phyloP scores from a whole-genome alignment of 2,113 vertebrate species.

The Gambusia holbrooki region DNA sequence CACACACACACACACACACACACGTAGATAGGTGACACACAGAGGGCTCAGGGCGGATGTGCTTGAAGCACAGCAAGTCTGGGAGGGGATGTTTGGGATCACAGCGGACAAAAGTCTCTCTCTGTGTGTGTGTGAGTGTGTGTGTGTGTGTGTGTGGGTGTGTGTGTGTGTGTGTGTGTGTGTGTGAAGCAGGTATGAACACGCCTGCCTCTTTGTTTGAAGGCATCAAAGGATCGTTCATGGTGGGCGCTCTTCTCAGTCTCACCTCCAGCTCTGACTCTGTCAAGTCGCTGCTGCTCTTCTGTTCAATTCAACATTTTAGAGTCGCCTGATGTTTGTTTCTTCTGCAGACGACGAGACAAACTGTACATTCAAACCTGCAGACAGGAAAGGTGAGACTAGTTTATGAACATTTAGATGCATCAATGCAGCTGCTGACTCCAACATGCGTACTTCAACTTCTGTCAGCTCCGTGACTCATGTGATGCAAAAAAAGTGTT shows the following conservation, averaged over 20 bases:
- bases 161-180: slow-evolving; percentile 18
- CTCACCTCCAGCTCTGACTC: not conserved
- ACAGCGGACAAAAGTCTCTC: slow-evolving; percentile 8
- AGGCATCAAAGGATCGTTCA: slow-evolving; percentile 17
- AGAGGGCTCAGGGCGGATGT: slow-evolving; percentile 27
- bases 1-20: slow-evolving; percentile 37
- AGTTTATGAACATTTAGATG: too few species aligned
- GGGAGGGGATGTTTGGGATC: slow-evolving; percentile 57
- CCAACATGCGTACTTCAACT: too few species aligned
- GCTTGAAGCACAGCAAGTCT: slow-evolving; percentile 35
- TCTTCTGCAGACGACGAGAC: not conserved
- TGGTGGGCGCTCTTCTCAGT: slow-evolving; percentile 12
- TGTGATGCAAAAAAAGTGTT: too few species aligned
- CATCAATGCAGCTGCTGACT: too few species aligned
- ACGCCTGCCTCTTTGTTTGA: slow-evolving; percentile 51
- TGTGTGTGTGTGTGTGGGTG: too few species aligned
- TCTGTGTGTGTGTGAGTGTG: too few species aligned
- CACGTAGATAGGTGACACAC: slow-evolving; percentile 8
- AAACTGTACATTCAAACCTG: not conserved
- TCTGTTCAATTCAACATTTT: not conserved
- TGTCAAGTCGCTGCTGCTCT: not conserved
- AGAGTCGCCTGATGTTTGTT: not conserved
- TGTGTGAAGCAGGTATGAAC: slow-evolving; percentile 53
- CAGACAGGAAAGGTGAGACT: too few species aligned
- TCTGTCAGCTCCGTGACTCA: too few species aligned